These are phyloP conservation scores for Penaeus japonicus DNA, from an alignment of 1,140 invertebrate species.

Conservation along the genomic window DNA sequence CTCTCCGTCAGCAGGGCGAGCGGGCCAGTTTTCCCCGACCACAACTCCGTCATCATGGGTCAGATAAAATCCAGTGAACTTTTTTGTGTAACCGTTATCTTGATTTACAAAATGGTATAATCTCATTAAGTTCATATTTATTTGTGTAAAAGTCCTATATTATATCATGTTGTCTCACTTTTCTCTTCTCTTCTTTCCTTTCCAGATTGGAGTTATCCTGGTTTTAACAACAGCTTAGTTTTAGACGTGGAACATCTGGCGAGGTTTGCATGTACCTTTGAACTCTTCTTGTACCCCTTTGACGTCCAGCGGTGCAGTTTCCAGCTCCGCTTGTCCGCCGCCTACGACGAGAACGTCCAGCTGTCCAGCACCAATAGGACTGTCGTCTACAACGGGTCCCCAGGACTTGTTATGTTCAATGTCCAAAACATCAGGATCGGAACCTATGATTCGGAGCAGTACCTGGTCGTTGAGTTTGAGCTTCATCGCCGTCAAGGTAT, in stretches of 20 bases:
- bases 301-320: constrained; percentile 22
- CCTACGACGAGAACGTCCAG: background rate
- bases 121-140: too few relatives aligned
- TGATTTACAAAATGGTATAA: too few relatives aligned
- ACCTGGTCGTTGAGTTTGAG: constrained; percentile 15
- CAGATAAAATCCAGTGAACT: background rate
- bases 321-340: background rate
- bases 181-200: background rate
- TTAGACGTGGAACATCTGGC: constrained; percentile 15
- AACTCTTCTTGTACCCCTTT: constrained; percentile 16
- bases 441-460: background rate
- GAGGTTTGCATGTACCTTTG: background rate
- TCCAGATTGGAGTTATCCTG: constrained; percentile 17
- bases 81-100: background rate
- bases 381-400: background rate
- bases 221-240: background rate
- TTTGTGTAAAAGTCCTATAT: too few relatives aligned
- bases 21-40: background rate
- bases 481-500: background rate
- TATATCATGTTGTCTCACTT: too few relatives aligned
- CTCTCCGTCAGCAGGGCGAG: background rate
- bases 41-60: constrained; percentile 24
- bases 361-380: background rate
- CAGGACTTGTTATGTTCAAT: background rate
- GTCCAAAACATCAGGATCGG: background rate